Conservation (phyloP, 1,140 invertebrate species). For the Prorops nasuta region DNA sequence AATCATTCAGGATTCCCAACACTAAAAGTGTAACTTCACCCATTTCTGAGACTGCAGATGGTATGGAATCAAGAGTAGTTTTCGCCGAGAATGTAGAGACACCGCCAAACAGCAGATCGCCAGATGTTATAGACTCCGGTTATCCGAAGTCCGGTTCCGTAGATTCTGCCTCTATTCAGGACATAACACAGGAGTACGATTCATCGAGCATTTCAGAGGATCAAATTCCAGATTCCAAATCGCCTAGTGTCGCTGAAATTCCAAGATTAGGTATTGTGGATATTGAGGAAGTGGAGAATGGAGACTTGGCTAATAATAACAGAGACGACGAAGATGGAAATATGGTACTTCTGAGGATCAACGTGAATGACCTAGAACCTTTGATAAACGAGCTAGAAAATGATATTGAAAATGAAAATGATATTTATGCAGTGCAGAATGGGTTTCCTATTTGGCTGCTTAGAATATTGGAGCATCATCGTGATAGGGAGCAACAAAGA, state of each 20-base stretch:
- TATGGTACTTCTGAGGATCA: slow-evolving; percentile 35
- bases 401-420: slow-evolving; percentile 46
- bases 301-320: slow-evolving; percentile 60
- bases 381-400: slow-evolving; percentile 36
- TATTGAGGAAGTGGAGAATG: slow-evolving; percentile 55
- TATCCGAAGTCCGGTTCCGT: slow-evolving; percentile 45
- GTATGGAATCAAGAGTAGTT: too few species aligned
- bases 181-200: slow-evolving; percentile 45
- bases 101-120: slow-evolving; percentile 35
- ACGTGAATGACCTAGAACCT: slow-evolving; percentile 34
- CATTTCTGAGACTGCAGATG: too few species aligned
- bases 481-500: background rate
- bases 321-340: slow-evolving; percentile 59
- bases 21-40: too few species aligned
- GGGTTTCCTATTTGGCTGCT: slow-evolving; percentile 38
- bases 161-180: slow-evolving; percentile 46
- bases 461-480: slow-evolving; percentile 32
- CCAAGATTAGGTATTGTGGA: slow-evolving; percentile 26
- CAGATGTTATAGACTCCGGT: slow-evolving; percentile 54
- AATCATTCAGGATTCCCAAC: background rate
- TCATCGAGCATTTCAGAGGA: slow-evolving; percentile 35
- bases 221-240: slow-evolving; percentile 34
- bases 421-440: slow-evolving; percentile 43
- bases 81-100: slow-evolving; percentile 23
- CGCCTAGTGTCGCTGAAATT: slow-evolving; percentile 31